These are phyloP conservation scores for Indicator indicator DNA, from an alignment of 2,113 vertebrate genomes.

Conservation along the genomic window DNA sequence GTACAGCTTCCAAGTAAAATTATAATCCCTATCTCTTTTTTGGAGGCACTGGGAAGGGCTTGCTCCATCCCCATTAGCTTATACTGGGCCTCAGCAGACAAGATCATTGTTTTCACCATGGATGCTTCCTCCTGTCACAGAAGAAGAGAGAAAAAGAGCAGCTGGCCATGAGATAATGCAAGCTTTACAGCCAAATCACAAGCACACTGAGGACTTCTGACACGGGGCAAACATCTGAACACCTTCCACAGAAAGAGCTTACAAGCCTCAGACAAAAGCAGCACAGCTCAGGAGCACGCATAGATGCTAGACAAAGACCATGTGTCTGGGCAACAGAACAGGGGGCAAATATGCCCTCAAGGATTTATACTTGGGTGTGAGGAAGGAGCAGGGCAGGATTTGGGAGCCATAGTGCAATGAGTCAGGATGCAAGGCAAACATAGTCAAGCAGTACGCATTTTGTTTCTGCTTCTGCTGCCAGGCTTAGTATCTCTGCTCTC, in stretches of 20 bases:
- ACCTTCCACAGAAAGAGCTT: neutral
- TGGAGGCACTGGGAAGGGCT: neutral
- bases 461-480: neutral
- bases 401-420: neutral
- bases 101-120: neutral
- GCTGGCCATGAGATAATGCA: accelerated
- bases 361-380: neutral
- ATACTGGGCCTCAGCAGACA: accelerated
- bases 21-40: neutral
- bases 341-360: accelerated
- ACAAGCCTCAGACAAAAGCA: neutral
- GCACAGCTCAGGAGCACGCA: neutral
- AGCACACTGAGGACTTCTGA: neutral
- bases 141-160: neutral
- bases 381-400: neutral
- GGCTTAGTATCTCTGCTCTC: neutral
- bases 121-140: neutral
- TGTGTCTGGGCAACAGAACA: neutral
- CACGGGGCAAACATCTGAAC: neutral
- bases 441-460: neutral
- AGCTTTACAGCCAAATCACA: neutral
- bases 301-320: too few species aligned
- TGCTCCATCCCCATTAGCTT: neutral
- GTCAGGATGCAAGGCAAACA: neutral
- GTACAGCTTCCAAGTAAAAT: neutral